Base-by-base conservation (phyloP, 2,797 vertebrate genomes). In the Parauchenoglanis ngamensis region DNA sequence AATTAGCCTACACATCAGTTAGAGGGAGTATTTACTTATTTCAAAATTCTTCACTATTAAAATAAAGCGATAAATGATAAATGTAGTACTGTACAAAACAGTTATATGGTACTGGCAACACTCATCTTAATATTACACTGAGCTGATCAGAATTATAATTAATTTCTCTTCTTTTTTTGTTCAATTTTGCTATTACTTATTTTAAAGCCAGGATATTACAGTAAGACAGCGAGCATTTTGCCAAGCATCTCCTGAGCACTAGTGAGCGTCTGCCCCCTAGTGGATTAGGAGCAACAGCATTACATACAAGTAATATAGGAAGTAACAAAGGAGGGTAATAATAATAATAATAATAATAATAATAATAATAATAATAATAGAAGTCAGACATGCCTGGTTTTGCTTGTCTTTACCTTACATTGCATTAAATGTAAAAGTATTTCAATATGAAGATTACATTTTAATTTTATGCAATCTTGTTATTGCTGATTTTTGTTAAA, bases 251-350 rank as follows among this genome's bases (percentile, higher is more conserved):
- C 0, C 23, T 65, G 13, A 15, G 59, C 2, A 0, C 7, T 46
- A 72, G 28, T 49, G 23, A 77, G 44, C 11, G 25, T 54, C 89
- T 90, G 84, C 80, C 90, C 86, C 40, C 90, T 90, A 87, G 87
- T 89, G 91, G 88, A 86, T 57, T 82, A 81, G 83, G 13, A 44
- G 23, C 12, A n/a, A 46, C 28, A 46, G 1, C 7, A 77, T 28
- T 3, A 19, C 49, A 44, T 8, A 25, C 6, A 40, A 31, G 44
- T 28, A 28, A 17, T 25, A 49, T 49, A 49, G 49, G 10, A 49
- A 49, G 49, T 49, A 49, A 8, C 6, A 7, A 70, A 10, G 7
- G 5, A 7, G 2, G 13, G 17, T 73, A 52, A 76, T 19, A 77
- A 77, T 28, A 19, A 76, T 19, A 77, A 77, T 19, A 77, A 52